Evolutionary conservation across 2,113 vertebrate genomes (phyloP).

Genomic region (Chiloscyllium plagiosum): DNA sequence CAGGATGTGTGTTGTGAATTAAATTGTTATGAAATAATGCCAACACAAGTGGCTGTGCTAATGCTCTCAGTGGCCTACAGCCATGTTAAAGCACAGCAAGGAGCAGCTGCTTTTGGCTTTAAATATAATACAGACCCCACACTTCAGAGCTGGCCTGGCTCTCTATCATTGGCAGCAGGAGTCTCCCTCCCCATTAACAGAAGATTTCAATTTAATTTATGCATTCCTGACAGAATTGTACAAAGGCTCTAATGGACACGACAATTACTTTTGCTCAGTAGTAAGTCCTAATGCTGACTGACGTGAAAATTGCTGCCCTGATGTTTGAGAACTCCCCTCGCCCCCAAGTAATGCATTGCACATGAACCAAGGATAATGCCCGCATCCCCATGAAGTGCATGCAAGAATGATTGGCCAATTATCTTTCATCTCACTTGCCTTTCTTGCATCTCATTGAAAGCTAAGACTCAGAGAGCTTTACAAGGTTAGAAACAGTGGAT

Average conservation of each 20-base stretch:
- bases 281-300: neutral
- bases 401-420: neutral
- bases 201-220: neutral
- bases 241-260: neutral
- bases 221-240: neutral
- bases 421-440: neutral
- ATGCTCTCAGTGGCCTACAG: neutral
- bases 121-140: neutral
- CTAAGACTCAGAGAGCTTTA: neutral
- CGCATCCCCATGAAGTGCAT: neutral
- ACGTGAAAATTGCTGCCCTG: conserved; percentile 8
- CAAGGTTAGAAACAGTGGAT: neutral
- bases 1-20: neutral
- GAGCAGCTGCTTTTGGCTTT: conserved; percentile 6
- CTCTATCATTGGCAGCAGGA: neutral
- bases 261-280: conserved; percentile 21
- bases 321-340: neutral
- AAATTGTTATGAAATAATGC: neutral
- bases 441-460: neutral
- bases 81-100: neutral
- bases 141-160: neutral
- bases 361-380: neutral
- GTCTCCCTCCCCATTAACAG: neutral
- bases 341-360: neutral
- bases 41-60: neutral